These are phyloP conservation scores for Apomyelois bistriatella DNA, from an alignment of 2,888 invertebrate species.

Conservation along the genomic window DNA sequence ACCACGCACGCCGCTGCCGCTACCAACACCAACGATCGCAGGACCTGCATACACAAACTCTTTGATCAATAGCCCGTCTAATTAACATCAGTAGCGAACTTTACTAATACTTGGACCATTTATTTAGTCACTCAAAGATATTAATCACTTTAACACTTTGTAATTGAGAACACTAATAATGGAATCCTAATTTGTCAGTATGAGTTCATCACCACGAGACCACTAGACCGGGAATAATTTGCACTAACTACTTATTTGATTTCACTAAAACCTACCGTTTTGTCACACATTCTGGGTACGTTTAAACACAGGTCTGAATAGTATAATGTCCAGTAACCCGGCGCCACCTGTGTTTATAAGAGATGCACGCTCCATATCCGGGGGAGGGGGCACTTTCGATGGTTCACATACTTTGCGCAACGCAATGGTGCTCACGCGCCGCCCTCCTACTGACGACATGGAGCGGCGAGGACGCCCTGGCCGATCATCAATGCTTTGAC, in stretches of 20 bases:
- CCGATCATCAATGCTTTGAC: slow-evolving; percentile 25
- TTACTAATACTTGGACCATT: background rate
- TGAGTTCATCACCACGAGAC: slow-evolving; percentile 35
- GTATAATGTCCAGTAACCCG: slow-evolving; percentile 69
- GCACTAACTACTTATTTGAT: slow-evolving; percentile 27
- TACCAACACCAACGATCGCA: slow-evolving; percentile 64
- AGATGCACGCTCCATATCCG: slow-evolving; percentile 70
- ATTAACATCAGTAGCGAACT: background rate
- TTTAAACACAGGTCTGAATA: slow-evolving; percentile 56
- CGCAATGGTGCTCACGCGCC: slow-evolving; percentile 62
- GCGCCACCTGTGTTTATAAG: slow-evolving; percentile 75
- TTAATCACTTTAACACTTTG: slow-evolving; percentile 21
- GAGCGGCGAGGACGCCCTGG: slow-evolving; percentile 16
- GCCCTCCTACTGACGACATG: slow-evolving; percentile 44
- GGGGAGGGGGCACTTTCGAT: slow-evolving; percentile 78
- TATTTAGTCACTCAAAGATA: background rate
- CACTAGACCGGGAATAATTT: slow-evolving; percentile 40
- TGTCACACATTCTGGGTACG: slow-evolving; percentile 67
- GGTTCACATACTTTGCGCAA: slow-evolving; percentile 71
- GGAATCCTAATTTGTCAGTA: slow-evolving; percentile 18
- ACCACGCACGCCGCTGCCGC: slow-evolving; percentile 62
- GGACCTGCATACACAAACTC: slow-evolving; percentile 64
- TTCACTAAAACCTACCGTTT: slow-evolving; percentile 64
- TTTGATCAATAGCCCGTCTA: background rate
- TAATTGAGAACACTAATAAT: slow-evolving; percentile 16